These are phyloP conservation scores for Albula goreensis DNA, from an alignment of 2,113 vertebrate genomes.

Conservation along the genomic window DNA sequence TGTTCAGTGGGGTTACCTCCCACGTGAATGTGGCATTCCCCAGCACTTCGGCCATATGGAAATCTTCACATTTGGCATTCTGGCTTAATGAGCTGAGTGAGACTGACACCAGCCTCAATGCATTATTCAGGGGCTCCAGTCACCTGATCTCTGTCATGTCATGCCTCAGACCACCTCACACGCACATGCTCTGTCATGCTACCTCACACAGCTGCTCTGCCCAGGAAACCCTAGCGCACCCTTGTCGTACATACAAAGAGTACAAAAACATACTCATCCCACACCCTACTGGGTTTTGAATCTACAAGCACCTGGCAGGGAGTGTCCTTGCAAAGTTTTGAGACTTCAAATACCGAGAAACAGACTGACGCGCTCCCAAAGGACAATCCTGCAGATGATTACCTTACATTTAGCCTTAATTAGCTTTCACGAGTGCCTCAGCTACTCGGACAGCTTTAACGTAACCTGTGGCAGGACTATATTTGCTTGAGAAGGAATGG, in stretches of 20 bases:
- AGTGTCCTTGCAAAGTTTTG: background rate
- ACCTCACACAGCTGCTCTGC: background rate
- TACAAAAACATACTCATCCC: background rate
- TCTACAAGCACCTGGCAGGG: background rate
- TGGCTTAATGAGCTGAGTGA: slow-evolving; percentile 49
- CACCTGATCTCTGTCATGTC: slow-evolving; percentile 48
- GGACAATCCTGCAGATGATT: too few relatives aligned
- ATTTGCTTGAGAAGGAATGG: background rate
- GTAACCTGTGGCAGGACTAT: too few relatives aligned
- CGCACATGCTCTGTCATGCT: background rate
- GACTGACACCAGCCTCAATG: slow-evolving; percentile 50
- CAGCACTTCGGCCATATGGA: background rate
- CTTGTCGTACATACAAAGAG: background rate
- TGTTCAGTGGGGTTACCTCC: background rate
- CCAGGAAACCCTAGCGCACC: background rate
- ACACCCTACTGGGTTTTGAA: background rate
- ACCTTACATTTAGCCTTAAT: too few relatives aligned
- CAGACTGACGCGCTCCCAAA: background rate
- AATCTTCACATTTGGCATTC: slow-evolving; percentile 12
- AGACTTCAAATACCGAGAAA: background rate
- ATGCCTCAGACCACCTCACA: slow-evolving; percentile 51
- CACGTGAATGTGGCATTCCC: background rate
- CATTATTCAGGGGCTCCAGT: slow-evolving; percentile 51
- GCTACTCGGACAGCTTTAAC: too few relatives aligned
- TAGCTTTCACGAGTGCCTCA: background rate